Base-by-base conservation (phyloP, 1,140 invertebrate species). In the Camponotus vicinus region DNA sequence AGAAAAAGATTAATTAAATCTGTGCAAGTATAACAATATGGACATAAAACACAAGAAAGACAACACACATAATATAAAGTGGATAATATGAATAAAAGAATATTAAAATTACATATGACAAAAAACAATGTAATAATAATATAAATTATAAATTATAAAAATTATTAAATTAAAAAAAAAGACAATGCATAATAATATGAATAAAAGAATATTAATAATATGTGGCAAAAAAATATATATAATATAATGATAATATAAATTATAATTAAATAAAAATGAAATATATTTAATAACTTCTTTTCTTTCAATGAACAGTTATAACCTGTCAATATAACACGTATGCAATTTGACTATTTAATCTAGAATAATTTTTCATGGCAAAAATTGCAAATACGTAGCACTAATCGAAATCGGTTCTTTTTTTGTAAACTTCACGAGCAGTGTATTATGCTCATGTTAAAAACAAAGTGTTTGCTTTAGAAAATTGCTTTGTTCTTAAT, bases 401-500 rank as follows among this genome's bases (percentile, higher is more conserved):
- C 27, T 27, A 27, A 27, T 27, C 32, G 0, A 61, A 83, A 83
- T 83, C 40, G 32, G 61, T 49, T 83, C 45, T 83, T 73, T 83
- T 73, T 55, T 37, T 61, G 40, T 49, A 83, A 83, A 63, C 42
- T 59, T 57, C 67, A 21, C 34, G 40, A 21, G 8, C n/a, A 11
- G 13, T 45, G 15, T 73, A 71, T 45, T 27, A n/a, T 32, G 18
- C 45, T 57, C 45, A 71, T 7, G 34, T 71, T 55, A 32, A 34
- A 18, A 27, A 7, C 18, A 61, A 45, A 9, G 21, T 40, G 21
- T 79, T 79, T 67, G 34, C 42, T 75, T 49, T 49, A 32, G 18
- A 15, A 18, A 49, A 45, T 7, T 71, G 49, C 34, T 73, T 49
- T 75, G 40, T 7, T 75, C n/a, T 5, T 73, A 75, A 49, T 49